Evolutionary conservation across 2,888 invertebrate species (phyloP), one percentile per base, ranked within the genome.

Genomic region (Andrena minutula): DNA sequence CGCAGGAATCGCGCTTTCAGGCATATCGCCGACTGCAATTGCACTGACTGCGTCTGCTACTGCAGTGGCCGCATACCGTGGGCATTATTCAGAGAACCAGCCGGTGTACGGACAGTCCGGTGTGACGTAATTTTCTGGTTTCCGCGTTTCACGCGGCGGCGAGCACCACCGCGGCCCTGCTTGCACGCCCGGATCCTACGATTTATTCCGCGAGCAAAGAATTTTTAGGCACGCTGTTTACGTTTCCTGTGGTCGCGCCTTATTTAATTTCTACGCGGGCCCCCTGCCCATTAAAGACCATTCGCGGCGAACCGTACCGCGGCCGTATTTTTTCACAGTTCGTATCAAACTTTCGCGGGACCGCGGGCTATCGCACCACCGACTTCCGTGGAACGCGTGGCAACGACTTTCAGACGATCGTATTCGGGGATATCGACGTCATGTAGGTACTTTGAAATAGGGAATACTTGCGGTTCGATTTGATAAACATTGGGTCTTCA

Each of bases 71-170:
- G 79, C 86, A 87, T 87, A 85, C 86, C 86, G 75, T 56, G 83
- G 49, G 75, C 86, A 86, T 88, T 87, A 88, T 88, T 88, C 87
- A 84, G 86, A 79, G 82, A 75, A 80, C 73, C 85, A 81, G 75
- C 79, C 83, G 80, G 64, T 76, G 58, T 61, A 81, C 68, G 75
- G 64, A 85, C 82, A 83, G 81, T 73, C 82, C 84, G 49, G 72
- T 73, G 88, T 88, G 89, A 89, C 89, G 89, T 90, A 90, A 92
- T 91, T 91, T 91, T 90, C 91, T 90, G 90, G 89, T 88, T 90
- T 90, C 88, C 89, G 89, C 86, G 77, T 84, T 89, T 90, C 87
- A 83, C 86, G 82, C 63, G 77, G 74, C 20, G 77, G 75, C 70
- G 68, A 63, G 68, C 58, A 69, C 58, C 60, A 56, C 53, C 60